These are phyloP conservation scores for Gymnosoma rotundatum DNA, from an alignment of 2,888 invertebrate genomes.

Conservation along the genomic window DNA sequence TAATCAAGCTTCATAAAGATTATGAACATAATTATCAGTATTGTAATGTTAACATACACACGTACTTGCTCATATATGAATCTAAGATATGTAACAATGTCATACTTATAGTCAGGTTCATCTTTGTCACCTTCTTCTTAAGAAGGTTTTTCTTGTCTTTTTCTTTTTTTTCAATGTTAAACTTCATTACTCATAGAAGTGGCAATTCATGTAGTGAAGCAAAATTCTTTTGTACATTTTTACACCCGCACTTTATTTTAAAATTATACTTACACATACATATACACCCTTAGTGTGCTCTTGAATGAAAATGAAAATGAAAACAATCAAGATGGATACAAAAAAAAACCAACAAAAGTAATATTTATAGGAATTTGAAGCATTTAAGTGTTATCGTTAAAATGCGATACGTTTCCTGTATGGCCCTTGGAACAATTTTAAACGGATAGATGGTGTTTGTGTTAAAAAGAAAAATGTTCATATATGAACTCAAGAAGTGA, in stretches of 20 bases:
- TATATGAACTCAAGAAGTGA: slow-evolving; percentile 44
- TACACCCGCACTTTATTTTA: slow-evolving; percentile 5
- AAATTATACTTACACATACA: slow-evolving; percentile 16
- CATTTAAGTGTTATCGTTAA: slow-evolving; percentile 68
- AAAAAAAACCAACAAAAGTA: slow-evolving; percentile 51
- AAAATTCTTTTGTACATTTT: slow-evolving; percentile 9
- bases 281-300: slow-evolving; percentile 30
- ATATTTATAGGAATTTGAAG: slow-evolving; percentile 65
- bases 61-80: slow-evolving; percentile 10
- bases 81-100: neutral
- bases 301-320: slow-evolving; percentile 24
- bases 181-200: slow-evolving; percentile 80
- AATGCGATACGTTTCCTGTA: slow-evolving; percentile 58
- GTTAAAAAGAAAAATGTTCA: slow-evolving; percentile 19
- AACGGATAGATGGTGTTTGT: slow-evolving; percentile 16
- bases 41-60: slow-evolving; percentile 36
- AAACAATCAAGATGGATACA: slow-evolving; percentile 37
- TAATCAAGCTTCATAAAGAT: slow-evolving; percentile 26
- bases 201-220: slow-evolving; percentile 73
- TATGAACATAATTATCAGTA: slow-evolving; percentile 32
- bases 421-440: slow-evolving; percentile 42
- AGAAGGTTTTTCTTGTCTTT: slow-evolving; percentile 16
- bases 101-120: slow-evolving; percentile 32
- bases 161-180: slow-evolving; percentile 41
- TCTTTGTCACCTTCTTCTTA: slow-evolving; percentile 29